These are phyloP conservation scores for Cotesia vestalis DNA, from an alignment of 1,140 invertebrate genomes.

Conservation along the genomic window DNA sequence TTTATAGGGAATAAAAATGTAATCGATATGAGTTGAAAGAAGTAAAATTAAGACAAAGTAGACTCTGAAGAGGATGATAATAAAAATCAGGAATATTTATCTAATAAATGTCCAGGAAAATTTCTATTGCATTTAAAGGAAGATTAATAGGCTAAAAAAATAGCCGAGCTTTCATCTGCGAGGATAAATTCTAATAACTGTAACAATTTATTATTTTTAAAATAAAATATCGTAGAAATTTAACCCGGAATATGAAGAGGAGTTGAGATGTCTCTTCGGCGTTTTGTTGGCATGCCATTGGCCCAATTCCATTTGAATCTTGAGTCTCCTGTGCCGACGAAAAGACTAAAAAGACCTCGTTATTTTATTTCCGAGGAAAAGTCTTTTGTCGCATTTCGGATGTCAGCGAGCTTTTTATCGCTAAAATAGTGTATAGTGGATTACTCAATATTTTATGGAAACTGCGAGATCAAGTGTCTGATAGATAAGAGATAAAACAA, in stretches of 20 bases:
- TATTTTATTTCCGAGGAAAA: too few relatives aligned
- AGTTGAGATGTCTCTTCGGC: slow-evolving; percentile 10
- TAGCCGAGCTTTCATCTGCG: too few relatives aligned
- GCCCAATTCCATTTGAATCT: slow-evolving; percentile 43
- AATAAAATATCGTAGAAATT: too few relatives aligned
- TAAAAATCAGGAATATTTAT: slow-evolving; percentile 46
- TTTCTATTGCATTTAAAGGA: too few relatives aligned
- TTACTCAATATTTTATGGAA: not conserved
- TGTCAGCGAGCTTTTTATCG: slow-evolving; percentile 6
- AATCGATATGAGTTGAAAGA: too few relatives aligned
- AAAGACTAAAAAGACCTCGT: not conserved
- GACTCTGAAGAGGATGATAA: slow-evolving; percentile 33
- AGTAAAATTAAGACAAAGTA: not conserved
- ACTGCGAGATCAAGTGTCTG: not conserved
- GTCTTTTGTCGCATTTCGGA: slow-evolving; percentile 21
- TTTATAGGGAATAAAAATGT: too few relatives aligned
- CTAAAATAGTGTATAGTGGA: slow-evolving; percentile 20
- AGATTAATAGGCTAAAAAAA: too few relatives aligned
- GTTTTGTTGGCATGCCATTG: slow-evolving; percentile 42
- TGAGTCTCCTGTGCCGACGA: not conserved
- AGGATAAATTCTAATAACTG: too few relatives aligned
- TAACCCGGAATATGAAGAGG: too few relatives aligned
- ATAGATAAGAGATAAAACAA: slow-evolving; percentile 12
- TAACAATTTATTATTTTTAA: too few relatives aligned
- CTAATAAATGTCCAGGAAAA: slow-evolving; percentile 50